phyloP scores from a whole-genome alignment of 2,797 vertebrate genomes.

The Austrolebias charrua region DNA sequence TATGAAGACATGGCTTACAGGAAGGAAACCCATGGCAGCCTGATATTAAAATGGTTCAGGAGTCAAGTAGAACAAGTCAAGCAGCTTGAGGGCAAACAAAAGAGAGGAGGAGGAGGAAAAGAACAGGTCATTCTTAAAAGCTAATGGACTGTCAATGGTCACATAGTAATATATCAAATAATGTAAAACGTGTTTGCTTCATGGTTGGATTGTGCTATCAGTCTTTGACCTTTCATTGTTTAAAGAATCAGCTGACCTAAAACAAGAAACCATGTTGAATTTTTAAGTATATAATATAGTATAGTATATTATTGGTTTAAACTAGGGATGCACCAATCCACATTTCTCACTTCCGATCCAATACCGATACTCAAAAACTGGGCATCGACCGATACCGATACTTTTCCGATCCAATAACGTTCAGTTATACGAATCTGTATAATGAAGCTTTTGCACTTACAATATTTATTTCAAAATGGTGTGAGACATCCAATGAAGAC shows the following conservation, averaged over 20 bases:
- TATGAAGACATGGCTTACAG: slow-evolving; percentile 65
- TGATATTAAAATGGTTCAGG: slow-evolving; percentile 79
- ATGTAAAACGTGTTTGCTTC: slow-evolving; percentile 59
- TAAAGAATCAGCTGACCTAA: slow-evolving; percentile 19
- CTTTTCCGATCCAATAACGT: too few species aligned
- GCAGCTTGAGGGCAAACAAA: slow-evolving; percentile 71
- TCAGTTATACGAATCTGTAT: too few species aligned
- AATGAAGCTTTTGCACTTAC: too few species aligned
- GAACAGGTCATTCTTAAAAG: slow-evolving; percentile 72
- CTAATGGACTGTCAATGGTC: slow-evolving; percentile 73
- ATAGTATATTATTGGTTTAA: too few species aligned
- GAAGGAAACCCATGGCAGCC: slow-evolving; percentile 68
- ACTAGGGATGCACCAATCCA: too few species aligned
- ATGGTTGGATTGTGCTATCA: slow-evolving; percentile 43
- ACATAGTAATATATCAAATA: slow-evolving; percentile 62
- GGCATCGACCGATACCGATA: too few species aligned
- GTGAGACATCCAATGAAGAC: too few species aligned
- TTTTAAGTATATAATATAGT: background rate
- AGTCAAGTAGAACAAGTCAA: slow-evolving; percentile 79
- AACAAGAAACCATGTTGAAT: slow-evolving; percentile 8
- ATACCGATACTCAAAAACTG: too few species aligned
- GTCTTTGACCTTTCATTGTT: slow-evolving; percentile 38
- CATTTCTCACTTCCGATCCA: too few species aligned
- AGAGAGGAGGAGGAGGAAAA: slow-evolving; percentile 52
- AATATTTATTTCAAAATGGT: too few species aligned